These are phyloP conservation scores for Callipepla californica DNA, from an alignment of 2,113 vertebrate genomes.

Conservation along the genomic window DNA sequence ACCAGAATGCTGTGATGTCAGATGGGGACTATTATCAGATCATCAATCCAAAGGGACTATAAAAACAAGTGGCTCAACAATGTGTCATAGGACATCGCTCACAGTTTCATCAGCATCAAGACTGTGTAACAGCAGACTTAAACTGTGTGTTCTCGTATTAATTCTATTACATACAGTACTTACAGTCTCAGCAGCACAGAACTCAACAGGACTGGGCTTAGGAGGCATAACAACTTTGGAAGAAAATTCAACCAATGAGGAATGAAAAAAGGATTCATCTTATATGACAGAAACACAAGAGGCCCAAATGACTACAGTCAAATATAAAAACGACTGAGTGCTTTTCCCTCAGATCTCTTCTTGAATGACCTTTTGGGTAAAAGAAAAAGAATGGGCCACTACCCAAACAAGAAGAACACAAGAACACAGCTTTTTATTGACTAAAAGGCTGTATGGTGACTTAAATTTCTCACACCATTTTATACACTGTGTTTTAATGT, in stretches of 20 bases:
- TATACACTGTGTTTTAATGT: slow-evolving; percentile 99
- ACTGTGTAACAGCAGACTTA: slow-evolving; percentile 96
- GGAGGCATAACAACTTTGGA: slow-evolving; percentile 88
- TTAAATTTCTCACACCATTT: slow-evolving; percentile 97
- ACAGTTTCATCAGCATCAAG: slow-evolving; percentile 92
- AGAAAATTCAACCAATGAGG: slow-evolving; percentile 90
- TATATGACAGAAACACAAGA: slow-evolving; percentile 41
- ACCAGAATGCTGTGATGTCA: slow-evolving; percentile 97
- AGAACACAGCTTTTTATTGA: slow-evolving; percentile 90
- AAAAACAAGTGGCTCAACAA: slow-evolving; percentile 87
- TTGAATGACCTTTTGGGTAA: slow-evolving; percentile 81
- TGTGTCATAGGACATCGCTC: slow-evolving; percentile 90
- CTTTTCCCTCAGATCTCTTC: slow-evolving; percentile 69
- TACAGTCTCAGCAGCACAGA: slow-evolving; percentile 94
- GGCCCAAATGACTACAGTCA: slow-evolving; percentile 66
- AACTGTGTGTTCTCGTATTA: slow-evolving; percentile 95
- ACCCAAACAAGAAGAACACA: slow-evolving; percentile 82
- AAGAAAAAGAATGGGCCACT: slow-evolving; percentile 75
- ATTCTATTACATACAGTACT: slow-evolving; percentile 97
- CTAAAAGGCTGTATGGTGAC: slow-evolving; percentile 89
- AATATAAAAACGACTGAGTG: slow-evolving; percentile 63
- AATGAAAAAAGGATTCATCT: slow-evolving; percentile 77
- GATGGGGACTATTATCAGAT: slow-evolving; percentile 88
- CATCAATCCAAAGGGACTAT: slow-evolving; percentile 85
- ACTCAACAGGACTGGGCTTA: slow-evolving; percentile 88